phyloP scores from a whole-genome alignment of 2,888 invertebrate genomes.

The Bimastos eiseni region DNA sequence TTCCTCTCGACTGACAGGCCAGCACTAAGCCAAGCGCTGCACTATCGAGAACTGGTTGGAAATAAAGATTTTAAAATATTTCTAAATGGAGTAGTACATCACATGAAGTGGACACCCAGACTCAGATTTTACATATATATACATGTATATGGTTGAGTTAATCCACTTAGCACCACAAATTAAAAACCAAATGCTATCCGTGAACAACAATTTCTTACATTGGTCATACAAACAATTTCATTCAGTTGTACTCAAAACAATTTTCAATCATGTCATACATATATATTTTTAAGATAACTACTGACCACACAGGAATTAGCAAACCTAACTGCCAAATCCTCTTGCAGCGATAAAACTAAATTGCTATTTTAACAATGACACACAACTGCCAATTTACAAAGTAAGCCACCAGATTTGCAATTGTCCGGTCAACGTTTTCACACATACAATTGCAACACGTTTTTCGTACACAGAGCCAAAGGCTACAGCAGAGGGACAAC shows the following conservation, averaged over 20 bases:
- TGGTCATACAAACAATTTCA: neutral
- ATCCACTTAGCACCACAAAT: too few species aligned
- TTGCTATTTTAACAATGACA: neutral
- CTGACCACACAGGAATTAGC: neutral
- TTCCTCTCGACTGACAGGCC: too few species aligned
- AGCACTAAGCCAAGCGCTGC: too few species aligned
- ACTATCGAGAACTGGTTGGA: too few species aligned
- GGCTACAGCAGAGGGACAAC: neutral
- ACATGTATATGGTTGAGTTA: too few species aligned
- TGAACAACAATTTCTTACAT: neutral
- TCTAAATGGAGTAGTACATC: too few species aligned
- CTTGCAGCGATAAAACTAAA: neutral
- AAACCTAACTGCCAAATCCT: neutral
- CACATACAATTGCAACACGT: neutral
- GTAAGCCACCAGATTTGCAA: neutral
- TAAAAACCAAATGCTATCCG: neutral
- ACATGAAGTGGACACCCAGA: too few species aligned
- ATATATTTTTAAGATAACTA: neutral
- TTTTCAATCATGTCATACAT: neutral
- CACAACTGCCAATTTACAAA: neutral
- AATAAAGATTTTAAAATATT: too few species aligned
- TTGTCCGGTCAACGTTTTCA: neutral
- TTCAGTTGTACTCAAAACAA: neutral
- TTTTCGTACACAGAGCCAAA: neutral
- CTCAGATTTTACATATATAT: too few species aligned